Evolutionary conservation across 2,888 invertebrate species (phyloP).

Genomic region (Cantharis nigra): DNA sequence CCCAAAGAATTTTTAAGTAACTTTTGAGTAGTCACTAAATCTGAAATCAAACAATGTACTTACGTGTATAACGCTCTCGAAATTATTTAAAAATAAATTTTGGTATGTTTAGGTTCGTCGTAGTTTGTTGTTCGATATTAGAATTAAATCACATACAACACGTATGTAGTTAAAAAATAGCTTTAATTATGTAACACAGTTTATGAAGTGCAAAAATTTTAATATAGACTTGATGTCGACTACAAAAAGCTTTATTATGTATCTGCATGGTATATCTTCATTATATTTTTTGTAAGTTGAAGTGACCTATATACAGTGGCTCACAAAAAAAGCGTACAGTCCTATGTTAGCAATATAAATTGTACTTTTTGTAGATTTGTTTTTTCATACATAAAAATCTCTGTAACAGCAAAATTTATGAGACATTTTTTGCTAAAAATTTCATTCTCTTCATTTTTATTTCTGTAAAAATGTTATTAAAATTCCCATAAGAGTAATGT

Average conservation of each 20-base stretch:
- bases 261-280: not conserved
- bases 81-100: slow-evolving; percentile 7
- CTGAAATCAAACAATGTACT: not conserved
- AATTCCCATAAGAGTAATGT: no score
- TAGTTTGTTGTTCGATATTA: not conserved
- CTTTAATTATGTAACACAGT: not conserved
- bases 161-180: not conserved
- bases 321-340: no score
- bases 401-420: no score
- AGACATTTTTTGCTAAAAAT: no score
- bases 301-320: not conserved
- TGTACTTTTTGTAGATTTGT: no score
- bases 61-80: not conserved
- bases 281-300: not conserved
- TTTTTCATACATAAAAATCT: no score
- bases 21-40: not conserved
- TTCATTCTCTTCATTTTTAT: no score
- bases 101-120: not conserved
- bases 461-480: no score
- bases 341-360: no score
- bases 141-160: not conserved
- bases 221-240: not conserved
- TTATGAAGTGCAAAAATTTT: not conserved
- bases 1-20: no score
- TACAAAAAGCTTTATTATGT: not conserved